Percentiles rank a stretch among this genome's conserved stretches.
phyloP scores from a whole-genome alignment of 2,797 vertebrate genomes.

The Chrysocyon brachyurus region DNA sequence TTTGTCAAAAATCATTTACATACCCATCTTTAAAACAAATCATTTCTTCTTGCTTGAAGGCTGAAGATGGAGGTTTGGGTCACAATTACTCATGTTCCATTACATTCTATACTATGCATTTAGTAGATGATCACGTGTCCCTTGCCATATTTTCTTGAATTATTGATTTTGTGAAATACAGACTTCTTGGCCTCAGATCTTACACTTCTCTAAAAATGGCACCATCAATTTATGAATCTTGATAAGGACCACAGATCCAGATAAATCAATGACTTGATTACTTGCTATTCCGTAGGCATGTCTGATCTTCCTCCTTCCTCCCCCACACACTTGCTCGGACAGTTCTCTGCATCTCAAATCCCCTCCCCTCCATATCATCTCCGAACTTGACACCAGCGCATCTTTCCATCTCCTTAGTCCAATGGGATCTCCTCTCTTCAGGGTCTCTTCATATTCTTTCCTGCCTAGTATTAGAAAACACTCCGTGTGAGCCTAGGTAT shows the following conservation, averaged over 20 bases:
- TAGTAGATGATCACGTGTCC: background rate
- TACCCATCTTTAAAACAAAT: conserved; percentile 44
- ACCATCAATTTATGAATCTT: background rate
- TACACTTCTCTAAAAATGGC: background rate
- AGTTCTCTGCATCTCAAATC: background rate
- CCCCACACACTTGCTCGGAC: background rate
- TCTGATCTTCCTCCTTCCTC: background rate
- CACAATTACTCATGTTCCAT: background rate
- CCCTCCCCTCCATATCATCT: background rate
- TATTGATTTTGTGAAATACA: conserved; percentile 11
- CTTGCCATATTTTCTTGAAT: background rate
- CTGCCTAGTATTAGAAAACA: background rate
- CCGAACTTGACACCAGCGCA: background rate
- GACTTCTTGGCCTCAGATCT: conserved; percentile 22
- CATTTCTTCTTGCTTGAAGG: background rate
- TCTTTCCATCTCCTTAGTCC: background rate
- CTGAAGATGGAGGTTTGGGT: background rate
- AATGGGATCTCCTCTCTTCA: background rate
- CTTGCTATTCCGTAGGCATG: fast-evolving
- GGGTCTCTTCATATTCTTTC: background rate
- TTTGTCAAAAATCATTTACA: conserved; percentile 47
- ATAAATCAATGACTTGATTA: background rate
- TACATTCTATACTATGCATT: background rate
- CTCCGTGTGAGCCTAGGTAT: background rate
- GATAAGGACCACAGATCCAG: background rate